Evolutionary conservation across 2,888 invertebrate species (phyloP).

Genomic region (Limnephilus marmoratus): DNA sequence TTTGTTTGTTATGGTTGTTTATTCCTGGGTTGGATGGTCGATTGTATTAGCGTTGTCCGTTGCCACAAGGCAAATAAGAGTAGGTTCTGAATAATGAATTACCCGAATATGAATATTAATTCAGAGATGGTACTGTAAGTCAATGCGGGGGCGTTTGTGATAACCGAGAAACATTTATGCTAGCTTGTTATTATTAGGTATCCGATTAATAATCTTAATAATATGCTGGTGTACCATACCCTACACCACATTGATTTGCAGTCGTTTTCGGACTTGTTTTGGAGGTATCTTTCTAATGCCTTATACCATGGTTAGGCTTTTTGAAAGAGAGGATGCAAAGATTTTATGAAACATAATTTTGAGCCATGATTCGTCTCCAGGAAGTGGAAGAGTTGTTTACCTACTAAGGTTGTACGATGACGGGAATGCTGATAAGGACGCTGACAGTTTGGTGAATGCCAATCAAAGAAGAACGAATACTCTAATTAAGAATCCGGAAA

Average conservation of each 20-base stretch:
- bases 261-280: background rate
- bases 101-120: slow-evolving; percentile 17
- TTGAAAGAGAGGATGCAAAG: background rate
- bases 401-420: background rate
- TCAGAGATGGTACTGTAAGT: slow-evolving; percentile 36
- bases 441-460: background rate
- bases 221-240: background rate
- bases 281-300: background rate
- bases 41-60: background rate
- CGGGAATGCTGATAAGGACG: background rate
- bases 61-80: slow-evolving; percentile 28
- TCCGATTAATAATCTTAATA: background rate
- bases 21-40: background rate
- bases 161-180: background rate
- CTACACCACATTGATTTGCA: too few relatives aligned
- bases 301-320: background rate
- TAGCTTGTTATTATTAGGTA: background rate
- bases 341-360: background rate
- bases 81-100: background rate
- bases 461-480: background rate
- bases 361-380: background rate
- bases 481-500: background rate
- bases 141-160: slow-evolving; percentile 5
- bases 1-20: background rate
- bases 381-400: background rate